These are phyloP conservation scores for Epinotia brunnichana DNA, from an alignment of 2,888 invertebrate species.

Conservation along the genomic window DNA sequence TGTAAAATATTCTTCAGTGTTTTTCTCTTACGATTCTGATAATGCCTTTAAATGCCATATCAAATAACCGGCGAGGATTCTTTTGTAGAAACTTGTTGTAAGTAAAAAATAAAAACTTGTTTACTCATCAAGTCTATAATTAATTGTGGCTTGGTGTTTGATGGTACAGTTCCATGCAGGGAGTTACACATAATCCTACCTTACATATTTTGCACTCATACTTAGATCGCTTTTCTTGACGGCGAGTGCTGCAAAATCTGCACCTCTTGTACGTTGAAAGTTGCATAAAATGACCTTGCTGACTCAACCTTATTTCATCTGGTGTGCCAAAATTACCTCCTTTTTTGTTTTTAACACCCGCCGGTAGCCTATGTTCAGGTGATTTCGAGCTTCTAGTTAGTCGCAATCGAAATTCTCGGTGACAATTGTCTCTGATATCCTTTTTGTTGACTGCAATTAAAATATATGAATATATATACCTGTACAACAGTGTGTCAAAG, in stretches of 20 bases:
- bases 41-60: too few relatives aligned
- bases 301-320: neutral
- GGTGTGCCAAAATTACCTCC: neutral
- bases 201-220: conserved; percentile 16
- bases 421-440: too few relatives aligned
- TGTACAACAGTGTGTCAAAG: too few relatives aligned
- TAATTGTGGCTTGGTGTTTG: conserved; percentile 7
- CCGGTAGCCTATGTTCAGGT: neutral
- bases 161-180: conserved; percentile 22
- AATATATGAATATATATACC: too few relatives aligned
- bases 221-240: conserved; percentile 5
- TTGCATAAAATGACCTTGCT: conserved; percentile 15
- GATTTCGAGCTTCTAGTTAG: too few relatives aligned
- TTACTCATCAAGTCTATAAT: neutral
- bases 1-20: too few relatives aligned
- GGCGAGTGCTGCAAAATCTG: conserved; percentile 13
- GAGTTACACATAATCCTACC: neutral
- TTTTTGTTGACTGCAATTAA: too few relatives aligned
- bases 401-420: too few relatives aligned
- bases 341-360: conserved; percentile 3
- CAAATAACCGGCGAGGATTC: too few relatives aligned
- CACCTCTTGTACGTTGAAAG: conserved; percentile 1
- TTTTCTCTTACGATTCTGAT: too few relatives aligned
- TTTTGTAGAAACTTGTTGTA: too few relatives aligned
- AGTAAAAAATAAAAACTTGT: too few relatives aligned